Percentiles rank a stretch among this genome's conserved stretches.
These are phyloP conservation scores for Procambarus clarkii DNA, from an alignment of 1,140 invertebrate genomes.

Conservation along the genomic window DNA sequence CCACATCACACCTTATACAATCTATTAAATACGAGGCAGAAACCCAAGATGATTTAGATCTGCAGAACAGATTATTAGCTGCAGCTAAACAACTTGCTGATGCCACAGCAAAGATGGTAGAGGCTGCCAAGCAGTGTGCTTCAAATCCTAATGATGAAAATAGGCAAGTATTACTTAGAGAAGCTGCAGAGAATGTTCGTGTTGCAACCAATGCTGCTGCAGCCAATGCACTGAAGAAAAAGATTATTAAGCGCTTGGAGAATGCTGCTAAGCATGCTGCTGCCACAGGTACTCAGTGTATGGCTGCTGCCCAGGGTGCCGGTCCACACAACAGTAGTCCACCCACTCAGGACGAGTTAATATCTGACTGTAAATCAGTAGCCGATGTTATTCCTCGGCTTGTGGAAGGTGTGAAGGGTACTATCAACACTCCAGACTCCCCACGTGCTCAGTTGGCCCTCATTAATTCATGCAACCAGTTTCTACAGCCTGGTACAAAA, in stretches of 20 bases:
- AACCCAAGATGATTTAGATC: constrained; percentile 91
- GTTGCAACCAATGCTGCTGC: constrained; percentile 90
- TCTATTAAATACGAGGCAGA: constrained; percentile 83
- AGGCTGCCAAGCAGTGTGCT: constrained; percentile 95
- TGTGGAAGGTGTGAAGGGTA: constrained; percentile 88
- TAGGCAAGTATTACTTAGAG: constrained; percentile 86
- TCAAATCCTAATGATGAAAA: constrained; percentile 86
- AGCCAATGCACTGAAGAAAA: constrained; percentile 86
- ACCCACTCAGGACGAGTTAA: constrained; percentile 84
- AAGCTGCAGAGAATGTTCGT: constrained; percentile 93
- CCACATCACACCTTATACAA: constrained; percentile 93
- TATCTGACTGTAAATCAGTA: constrained; percentile 86
- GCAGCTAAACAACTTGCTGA: constrained; percentile 95
- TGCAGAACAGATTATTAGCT: constrained; percentile 91
- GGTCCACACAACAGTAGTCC: constrained; percentile 83
- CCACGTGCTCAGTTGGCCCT: constrained; percentile 87
- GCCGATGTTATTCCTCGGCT: constrained; percentile 88
- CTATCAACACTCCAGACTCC: constrained; percentile 83
- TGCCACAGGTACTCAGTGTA: constrained; percentile 91
- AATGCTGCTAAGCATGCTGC: constrained; percentile 90
- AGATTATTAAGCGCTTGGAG: constrained; percentile 82
- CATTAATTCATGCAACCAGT: constrained; percentile 91
- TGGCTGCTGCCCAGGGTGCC: constrained; percentile 85
- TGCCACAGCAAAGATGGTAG: constrained; percentile 96
- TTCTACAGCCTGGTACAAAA: constrained; percentile 81